Base-by-base conservation (phyloP, 2,888 invertebrate genomes). In the Dastarcus helophoroides region DNA sequence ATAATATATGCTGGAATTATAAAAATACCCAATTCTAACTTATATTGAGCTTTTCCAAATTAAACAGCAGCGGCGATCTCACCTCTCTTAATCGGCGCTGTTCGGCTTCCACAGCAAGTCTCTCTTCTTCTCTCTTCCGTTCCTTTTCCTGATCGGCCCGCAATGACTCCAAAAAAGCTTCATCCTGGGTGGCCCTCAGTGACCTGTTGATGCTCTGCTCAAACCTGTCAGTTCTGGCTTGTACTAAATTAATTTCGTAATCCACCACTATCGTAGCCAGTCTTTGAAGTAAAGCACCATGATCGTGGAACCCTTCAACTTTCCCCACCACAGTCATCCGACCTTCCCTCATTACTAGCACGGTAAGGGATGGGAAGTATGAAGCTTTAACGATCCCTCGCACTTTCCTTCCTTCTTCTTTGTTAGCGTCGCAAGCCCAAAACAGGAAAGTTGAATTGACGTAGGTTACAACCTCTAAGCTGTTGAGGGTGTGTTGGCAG, bases 81-180 rank as follows among this genome's bases (percentile, higher is more conserved):
- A 56, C 58, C 46, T 58, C 54, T 44, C 58, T 57, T 42, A 56
- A 40, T 46, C 46, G 54, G 41, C 48, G 60, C 51, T 60, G 62
- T 47, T 68, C 64, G 44, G 73, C 70, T 39, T 70, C 67, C 11
- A 67, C 67, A 31, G 63, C 62, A 8, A 61, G 50, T 23, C 57
- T 66, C 43, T 74, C 74, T 39, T 74, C 70, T 43, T 71, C 70
- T 19, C 76, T 70, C 27, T 67, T 66, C 1, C 84, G 69, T 58
- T 94, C 94, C 63, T 95, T 95, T 60, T 93, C 91, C 59, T 93
- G 91, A 62, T 97, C 95, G 0, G 89, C 90, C 22, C 78, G 71
- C 22, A 95, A 64, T 3, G 93, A 93, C 58, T 85, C 85, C 55
- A 82, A 73, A 56, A 93, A 97, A 1, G 94, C 95, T 56, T 83